Evolutionary conservation across 1,140 invertebrate genomes (phyloP), one percentile per base, ranked within the genome.

Genomic region (Gryllus bimaculatus): DNA sequence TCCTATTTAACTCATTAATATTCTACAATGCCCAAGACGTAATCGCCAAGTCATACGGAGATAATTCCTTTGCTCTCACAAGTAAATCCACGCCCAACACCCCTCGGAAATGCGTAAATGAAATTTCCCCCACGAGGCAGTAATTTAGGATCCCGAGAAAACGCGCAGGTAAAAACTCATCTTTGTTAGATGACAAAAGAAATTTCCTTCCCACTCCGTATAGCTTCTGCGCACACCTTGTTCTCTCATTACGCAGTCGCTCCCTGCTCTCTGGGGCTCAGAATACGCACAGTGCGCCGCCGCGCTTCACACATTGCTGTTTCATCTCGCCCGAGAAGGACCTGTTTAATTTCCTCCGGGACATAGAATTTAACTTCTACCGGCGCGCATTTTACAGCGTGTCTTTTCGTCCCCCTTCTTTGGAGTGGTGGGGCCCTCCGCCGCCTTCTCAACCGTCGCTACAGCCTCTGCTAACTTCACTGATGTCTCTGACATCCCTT

Each of bases 321-420:
- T 66, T 66, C 54, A 66, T 66, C 7, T 66, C 54, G 54, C 7
- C 18, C 18, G 54, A 7, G 18, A 66, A 66, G 7, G 54, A 66
- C 54, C 26, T 66, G 54, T 13, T 13, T 66, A 66, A 66, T 66
- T 66, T 66, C 54, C 54, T 66, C 7, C 54, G 54, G 54, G 54
- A 66, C 54, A 66, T 66, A 66, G 54, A 66, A 66, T 66, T 66
- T 66, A 66, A 66, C 54, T 66, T 39, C 54, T 66, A 66, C 10
- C 54, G 10, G 54, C 1, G 54, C 18, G 54, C 18, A 39, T 39
- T 39, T 39, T 39, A 39, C 18, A 18, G 54, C 10, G 54, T 66
- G 54, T 66, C 54, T 66, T 39, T 66, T 66, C 54, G 54, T 66
- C 54, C 54, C 54, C 54, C 54, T 66, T 66, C 54, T 66, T 66